Conservation (phyloP, 2,113 vertebrate genomes). For the Coptodon bakossiorum region DNA sequence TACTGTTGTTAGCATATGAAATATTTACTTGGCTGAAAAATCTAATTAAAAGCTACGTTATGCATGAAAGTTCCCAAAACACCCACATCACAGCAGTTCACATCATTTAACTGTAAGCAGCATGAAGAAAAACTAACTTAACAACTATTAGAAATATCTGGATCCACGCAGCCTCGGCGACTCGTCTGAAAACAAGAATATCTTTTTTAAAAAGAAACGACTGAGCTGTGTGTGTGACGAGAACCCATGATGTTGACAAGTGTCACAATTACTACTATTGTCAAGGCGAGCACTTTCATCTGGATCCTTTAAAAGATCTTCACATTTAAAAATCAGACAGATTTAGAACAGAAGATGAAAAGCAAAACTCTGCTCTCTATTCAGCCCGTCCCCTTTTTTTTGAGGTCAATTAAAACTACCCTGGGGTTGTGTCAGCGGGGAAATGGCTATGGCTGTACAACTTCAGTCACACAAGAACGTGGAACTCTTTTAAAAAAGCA, state of each 20-base stretch:
- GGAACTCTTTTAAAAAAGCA: not conserved
- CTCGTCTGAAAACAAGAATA: not conserved
- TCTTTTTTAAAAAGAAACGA: not conserved
- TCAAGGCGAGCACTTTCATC: not conserved
- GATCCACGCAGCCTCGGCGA: not conserved
- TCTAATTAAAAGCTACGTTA: not conserved
- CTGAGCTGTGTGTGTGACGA: not conserved
- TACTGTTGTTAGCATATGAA: not conserved
- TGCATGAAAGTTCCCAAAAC: not conserved
- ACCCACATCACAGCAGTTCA: not conserved
- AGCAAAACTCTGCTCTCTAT: not conserved
- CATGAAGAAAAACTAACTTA: not conserved
- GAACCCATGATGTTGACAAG: not conserved
- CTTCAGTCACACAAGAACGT: not conserved
- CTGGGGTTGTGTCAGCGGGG: not conserved
- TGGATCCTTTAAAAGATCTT: not conserved
- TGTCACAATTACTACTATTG: slow-evolving; percentile 1
- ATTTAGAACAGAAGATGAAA: slow-evolving; percentile 7
- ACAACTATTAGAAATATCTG: not conserved
- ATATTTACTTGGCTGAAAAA: not conserved
- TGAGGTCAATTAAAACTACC: slow-evolving; percentile 22
- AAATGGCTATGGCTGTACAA: not conserved
- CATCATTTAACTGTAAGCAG: not conserved
- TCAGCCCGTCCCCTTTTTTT: not conserved
- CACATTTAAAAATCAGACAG: not conserved